Evolutionary conservation across 2,797 vertebrate species (phyloP).

Genomic region (Anguilla obscura): DNA sequence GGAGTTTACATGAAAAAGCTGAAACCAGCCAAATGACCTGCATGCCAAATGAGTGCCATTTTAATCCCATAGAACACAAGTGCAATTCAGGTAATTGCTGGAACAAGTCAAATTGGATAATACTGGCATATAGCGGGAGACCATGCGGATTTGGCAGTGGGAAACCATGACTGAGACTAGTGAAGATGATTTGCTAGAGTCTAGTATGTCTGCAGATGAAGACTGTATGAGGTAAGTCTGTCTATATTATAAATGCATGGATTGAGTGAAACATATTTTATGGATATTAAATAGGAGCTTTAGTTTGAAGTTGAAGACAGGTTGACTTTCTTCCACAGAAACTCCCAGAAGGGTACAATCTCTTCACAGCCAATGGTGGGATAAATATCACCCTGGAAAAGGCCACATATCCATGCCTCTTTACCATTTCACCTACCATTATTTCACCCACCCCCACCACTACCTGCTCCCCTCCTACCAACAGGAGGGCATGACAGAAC

Average conservation of each 20-base stretch:
- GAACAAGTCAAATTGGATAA: background rate
- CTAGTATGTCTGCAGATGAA: background rate
- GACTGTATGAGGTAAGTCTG: background rate
- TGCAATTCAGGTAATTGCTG: background rate
- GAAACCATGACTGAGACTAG: background rate
- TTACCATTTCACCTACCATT: background rate
- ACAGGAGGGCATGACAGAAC: background rate
- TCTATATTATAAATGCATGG: background rate
- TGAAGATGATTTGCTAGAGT: background rate
- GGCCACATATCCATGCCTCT: background rate
- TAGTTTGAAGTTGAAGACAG: background rate
- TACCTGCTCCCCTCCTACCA: background rate
- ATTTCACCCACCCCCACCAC: background rate
- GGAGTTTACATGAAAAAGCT: background rate
- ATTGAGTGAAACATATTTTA: background rate
- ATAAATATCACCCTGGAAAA: background rate
- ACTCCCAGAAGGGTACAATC: background rate
- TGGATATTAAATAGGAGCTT: background rate
- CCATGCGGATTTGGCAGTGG: background rate
- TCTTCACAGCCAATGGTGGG: background rate
- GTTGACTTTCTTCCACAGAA: background rate
- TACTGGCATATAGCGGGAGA: background rate
- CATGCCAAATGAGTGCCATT: background rate
- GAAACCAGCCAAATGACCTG: background rate
- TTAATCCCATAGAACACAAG: background rate